Conservation (phyloP, 2,888 invertebrate genomes). For the Hypselothyrea guttata region DNA sequence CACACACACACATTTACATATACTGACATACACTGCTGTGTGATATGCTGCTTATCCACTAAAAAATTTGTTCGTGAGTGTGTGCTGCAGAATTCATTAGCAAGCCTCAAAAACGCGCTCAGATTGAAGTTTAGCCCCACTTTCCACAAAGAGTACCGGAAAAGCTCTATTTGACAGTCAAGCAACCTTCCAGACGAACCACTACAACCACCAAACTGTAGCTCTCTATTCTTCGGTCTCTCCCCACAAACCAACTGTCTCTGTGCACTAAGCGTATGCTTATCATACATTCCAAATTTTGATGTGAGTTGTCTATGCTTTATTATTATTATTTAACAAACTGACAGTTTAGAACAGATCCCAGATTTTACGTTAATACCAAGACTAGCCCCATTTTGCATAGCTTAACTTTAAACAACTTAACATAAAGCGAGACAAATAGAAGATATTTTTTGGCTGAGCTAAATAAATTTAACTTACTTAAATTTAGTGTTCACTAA, state of each 20-base stretch:
- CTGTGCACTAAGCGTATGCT: constrained; percentile 60
- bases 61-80: constrained; percentile 23
- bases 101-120: constrained; percentile 52
- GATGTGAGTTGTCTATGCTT: constrained; percentile 55
- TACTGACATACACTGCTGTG: constrained; percentile 10
- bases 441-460: too few relatives aligned
- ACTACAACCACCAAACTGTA: not conserved
- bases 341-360: constrained; percentile 21
- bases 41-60: constrained; percentile 5
- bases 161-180: not conserved
- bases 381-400: too few relatives aligned
- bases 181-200: not conserved
- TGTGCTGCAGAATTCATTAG: constrained; percentile 73
- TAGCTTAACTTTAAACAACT: too few relatives aligned
- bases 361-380: too few relatives aligned
- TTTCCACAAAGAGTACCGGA: not conserved
- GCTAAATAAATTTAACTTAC: too few relatives aligned
- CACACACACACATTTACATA: constrained; percentile 13
- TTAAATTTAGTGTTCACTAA: too few relatives aligned
- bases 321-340: constrained; percentile 70
- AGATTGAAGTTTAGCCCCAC: constrained; percentile 40
- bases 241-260: not conserved
- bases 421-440: too few relatives aligned
- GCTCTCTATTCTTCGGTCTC: not conserved
- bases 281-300: constrained; percentile 74